These are phyloP conservation scores for Cariama cristata DNA, from an alignment of 2,113 vertebrate genomes.

Conservation along the genomic window DNA sequence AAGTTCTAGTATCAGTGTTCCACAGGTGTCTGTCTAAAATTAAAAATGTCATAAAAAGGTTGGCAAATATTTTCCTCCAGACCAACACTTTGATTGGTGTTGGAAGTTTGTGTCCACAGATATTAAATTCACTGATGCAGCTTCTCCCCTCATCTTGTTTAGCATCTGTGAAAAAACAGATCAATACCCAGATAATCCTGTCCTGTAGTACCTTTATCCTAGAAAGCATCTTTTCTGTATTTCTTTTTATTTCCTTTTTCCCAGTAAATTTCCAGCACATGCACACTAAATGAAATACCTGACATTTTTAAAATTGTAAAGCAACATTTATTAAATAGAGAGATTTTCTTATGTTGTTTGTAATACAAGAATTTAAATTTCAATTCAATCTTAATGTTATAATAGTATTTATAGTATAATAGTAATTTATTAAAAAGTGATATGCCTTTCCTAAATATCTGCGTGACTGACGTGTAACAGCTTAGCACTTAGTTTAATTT, in stretches of 20 bases:
- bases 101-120: neutral
- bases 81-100: neutral
- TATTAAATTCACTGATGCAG: neutral
- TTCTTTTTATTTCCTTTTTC: neutral
- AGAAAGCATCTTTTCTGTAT: neutral
- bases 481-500: neutral
- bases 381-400: neutral
- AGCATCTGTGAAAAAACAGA: neutral
- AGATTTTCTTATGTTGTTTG: neutral
- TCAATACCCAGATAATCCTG: neutral
- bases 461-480: neutral
- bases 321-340: neutral
- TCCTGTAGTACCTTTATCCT: neutral
- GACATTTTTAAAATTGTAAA: neutral
- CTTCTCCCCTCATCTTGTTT: neutral
- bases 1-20: neutral
- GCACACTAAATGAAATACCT: neutral
- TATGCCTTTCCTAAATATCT: neutral
- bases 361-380: neutral
- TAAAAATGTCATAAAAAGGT: neutral
- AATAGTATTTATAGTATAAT: neutral
- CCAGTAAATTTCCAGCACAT: neutral
- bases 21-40: neutral
- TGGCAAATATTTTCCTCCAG: neutral
- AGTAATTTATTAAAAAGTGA: neutral